phyloP scores from a whole-genome alignment of 2,797 vertebrate genomes.

The Lepilemur septentrionalis region DNA sequence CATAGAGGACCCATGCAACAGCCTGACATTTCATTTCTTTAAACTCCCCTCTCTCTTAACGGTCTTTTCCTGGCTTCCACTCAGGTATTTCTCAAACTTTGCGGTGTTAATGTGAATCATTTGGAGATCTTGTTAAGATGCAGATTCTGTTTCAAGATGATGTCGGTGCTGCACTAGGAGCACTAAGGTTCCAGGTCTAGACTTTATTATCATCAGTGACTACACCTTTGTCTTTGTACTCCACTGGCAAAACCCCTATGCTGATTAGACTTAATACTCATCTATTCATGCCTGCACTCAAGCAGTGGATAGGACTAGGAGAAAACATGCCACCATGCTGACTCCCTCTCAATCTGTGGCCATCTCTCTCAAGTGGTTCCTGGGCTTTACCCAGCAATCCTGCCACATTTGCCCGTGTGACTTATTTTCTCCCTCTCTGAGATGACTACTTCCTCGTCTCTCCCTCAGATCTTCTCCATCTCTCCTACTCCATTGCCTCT shows the following conservation, averaged over 20 bases:
- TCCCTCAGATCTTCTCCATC: neutral
- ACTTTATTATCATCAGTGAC: neutral
- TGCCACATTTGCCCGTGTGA: neutral
- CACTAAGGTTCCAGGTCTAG: neutral
- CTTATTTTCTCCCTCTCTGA: neutral
- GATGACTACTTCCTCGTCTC: neutral
- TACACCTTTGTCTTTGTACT: neutral
- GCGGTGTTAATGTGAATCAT: neutral
- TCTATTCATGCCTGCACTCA: neutral
- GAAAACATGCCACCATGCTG: neutral
- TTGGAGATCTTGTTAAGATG: neutral
- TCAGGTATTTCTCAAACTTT: conserved; percentile 13
- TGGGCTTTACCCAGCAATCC: neutral
- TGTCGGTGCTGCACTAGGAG: neutral
- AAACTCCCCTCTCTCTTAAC: neutral
- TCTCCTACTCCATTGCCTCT: neutral
- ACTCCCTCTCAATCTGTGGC: neutral
- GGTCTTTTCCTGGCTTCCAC: neutral
- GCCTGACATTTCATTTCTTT: neutral
- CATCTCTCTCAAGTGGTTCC: neutral
- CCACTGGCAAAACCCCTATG: neutral
- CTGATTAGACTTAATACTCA: neutral
- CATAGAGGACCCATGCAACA: neutral
- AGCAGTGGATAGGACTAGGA: neutral
- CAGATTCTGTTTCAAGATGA: neutral